phyloP scores from a whole-genome alignment of 2,888 invertebrate species.

The Nephrocerus scutellatus region DNA sequence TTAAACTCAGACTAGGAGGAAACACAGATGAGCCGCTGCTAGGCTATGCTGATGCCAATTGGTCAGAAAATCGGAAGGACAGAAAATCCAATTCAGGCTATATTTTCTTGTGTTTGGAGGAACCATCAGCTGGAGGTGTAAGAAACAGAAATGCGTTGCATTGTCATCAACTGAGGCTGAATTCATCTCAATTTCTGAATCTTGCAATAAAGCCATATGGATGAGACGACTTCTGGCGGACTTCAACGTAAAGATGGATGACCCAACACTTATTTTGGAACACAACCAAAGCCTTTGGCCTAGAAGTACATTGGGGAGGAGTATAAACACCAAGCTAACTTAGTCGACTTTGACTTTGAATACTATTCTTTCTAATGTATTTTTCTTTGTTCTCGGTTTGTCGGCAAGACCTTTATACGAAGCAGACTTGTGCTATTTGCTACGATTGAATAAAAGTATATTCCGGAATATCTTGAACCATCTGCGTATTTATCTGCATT shows the following conservation, averaged over 20 bases:
- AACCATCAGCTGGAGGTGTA: conserved; percentile 27
- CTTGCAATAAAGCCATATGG: no score
- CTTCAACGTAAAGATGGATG: neutral
- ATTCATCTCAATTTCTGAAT: conserved; percentile 22
- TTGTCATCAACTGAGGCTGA: conserved; percentile 23
- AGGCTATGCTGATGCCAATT: conserved; percentile 33
- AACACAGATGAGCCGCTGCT: conserved; percentile 3
- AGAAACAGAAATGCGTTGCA: conserved; percentile 26
- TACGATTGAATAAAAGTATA: no score
- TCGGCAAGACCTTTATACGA: no score
- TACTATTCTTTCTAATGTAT: no score
- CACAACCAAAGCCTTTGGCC: no score
- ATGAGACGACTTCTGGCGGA: conserved; percentile 19
- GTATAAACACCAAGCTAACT: no score
- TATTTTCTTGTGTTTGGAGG: conserved; percentile 18
- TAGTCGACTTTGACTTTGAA: no score
- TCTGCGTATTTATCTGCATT: no score
- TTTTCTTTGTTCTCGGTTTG: no score
- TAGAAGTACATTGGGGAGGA: no score
- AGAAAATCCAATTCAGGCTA: conserved; percentile 34
- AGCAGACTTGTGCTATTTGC: no score
- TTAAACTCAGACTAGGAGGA: conserved; percentile 7
- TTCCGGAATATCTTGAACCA: no score
- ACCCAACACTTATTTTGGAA: conserved; percentile 16
- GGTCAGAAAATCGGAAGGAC: conserved; percentile 29